Conservation (phyloP, 2,888 invertebrate species). For the Agrypnus murinus region DNA sequence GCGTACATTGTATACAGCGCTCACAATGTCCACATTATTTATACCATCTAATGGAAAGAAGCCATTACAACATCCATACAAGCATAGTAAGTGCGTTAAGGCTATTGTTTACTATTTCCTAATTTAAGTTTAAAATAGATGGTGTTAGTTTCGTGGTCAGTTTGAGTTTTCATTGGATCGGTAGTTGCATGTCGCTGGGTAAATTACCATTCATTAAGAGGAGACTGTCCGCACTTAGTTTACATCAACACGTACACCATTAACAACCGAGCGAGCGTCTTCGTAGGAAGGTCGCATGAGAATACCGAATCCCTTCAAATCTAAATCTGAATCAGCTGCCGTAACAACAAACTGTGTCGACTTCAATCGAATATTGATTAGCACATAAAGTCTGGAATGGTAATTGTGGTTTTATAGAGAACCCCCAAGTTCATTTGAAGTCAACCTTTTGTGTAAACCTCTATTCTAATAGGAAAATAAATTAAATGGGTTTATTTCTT, state of each 20-base stretch:
- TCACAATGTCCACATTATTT: constrained; percentile 13
- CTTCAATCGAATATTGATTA: constrained; percentile 29
- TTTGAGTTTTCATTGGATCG: constrained; percentile 11
- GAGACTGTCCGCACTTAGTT: constrained; percentile 30
- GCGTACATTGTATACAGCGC: constrained; percentile 9
- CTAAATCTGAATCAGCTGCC: constrained; percentile 11
- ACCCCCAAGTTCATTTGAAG: too few species aligned
- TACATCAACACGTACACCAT: constrained; percentile 38
- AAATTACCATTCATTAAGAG: constrained; percentile 36
- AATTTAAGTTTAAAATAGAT: constrained; percentile 15
- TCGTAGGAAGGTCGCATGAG: constrained; percentile 22
- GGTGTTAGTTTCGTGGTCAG: constrained; percentile 18
- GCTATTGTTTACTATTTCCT: constrained; percentile 13
- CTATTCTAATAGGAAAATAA: too few species aligned
- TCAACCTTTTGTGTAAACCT: too few species aligned
- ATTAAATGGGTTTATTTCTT: too few species aligned
- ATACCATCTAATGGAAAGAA: constrained; percentile 22
- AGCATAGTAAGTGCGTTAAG: background rate
- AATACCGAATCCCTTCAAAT: constrained; percentile 35
- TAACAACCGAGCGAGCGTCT: constrained; percentile 27
- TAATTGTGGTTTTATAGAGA: background rate
- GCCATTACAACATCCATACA: constrained; percentile 15
- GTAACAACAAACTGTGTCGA: constrained; percentile 19
- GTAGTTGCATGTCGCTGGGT: background rate
- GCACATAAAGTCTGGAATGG: constrained; percentile 2